A percentile compares a stretch with the other conserved stretches of the same genome.
Conservation (phyloP, 2,113 vertebrate genomes). For the Vidua macroura region DNA sequence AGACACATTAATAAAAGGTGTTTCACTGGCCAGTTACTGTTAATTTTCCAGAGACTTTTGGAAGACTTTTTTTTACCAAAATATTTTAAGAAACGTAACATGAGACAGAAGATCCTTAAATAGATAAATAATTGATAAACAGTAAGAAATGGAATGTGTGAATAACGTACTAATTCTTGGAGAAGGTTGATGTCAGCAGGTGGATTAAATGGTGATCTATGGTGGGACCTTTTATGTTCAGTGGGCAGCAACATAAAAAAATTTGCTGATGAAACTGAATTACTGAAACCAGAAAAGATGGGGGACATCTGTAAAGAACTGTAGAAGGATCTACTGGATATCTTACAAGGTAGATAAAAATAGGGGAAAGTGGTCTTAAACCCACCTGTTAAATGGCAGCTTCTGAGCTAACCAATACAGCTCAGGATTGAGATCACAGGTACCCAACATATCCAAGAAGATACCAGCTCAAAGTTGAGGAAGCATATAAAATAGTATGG, state of each 20-base stretch:
- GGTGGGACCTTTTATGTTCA: background rate
- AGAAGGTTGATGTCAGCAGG: background rate
- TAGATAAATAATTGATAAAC: background rate
- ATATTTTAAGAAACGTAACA: background rate
- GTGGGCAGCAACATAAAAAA: background rate
- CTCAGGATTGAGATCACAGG: background rate
- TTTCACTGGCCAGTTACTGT: background rate
- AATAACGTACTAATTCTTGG: background rate
- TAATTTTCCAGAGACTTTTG: background rate
- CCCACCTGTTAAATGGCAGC: background rate
- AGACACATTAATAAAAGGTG: background rate
- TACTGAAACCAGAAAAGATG: background rate
- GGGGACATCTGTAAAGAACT: background rate
- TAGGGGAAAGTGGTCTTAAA: background rate
- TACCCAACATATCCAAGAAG: background rate
- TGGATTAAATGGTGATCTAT: background rate
- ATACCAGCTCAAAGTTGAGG: accelerated
- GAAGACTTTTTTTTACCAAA: background rate
- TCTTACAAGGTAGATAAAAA: background rate
- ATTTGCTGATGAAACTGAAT: background rate
- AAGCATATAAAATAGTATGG: background rate
- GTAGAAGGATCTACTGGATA: background rate
- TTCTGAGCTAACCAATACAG: background rate
- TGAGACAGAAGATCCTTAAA: background rate
- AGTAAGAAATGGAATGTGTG: background rate